Conservation (phyloP, 2,797 vertebrate species). For the Orestias chungarensis region DNA sequence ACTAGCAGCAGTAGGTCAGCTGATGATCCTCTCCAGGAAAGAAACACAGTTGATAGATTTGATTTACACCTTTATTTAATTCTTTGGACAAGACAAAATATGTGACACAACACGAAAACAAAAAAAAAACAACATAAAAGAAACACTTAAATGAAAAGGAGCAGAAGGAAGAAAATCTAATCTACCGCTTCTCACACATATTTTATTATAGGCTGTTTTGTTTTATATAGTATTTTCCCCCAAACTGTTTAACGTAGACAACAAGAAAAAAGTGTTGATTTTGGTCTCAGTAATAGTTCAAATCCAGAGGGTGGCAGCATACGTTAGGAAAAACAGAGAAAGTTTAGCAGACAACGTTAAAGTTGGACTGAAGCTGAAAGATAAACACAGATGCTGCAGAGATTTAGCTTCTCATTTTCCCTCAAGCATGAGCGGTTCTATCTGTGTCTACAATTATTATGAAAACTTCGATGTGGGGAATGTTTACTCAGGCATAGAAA, state of each 20-base stretch:
- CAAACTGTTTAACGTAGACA: neutral
- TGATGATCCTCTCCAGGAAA: neutral
- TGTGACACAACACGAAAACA: too few relatives aligned
- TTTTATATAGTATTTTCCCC: too few relatives aligned
- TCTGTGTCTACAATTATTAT: neutral
- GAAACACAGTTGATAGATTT: neutral
- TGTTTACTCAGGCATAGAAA: neutral
- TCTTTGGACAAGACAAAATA: too few relatives aligned
- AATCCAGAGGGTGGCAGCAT: conserved; percentile 67
- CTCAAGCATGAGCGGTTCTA: neutral
- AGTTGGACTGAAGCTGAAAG: neutral
- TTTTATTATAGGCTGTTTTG: too few relatives aligned
- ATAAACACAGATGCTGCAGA: neutral
- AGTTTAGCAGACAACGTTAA: conserved; percentile 16
- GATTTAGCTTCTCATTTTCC: neutral
- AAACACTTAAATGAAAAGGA: too few relatives aligned
- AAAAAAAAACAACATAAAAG: too few relatives aligned
- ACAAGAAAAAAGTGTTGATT: neutral
- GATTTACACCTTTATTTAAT: too few relatives aligned
- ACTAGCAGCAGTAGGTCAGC: neutral
- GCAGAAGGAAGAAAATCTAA: too few relatives aligned
- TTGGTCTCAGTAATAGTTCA: conserved; percentile 5
- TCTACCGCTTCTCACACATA: too few relatives aligned
- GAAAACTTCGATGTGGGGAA: neutral
- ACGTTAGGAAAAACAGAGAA: conserved; percentile 6